Conservation (phyloP, 2,888 invertebrate genomes). For the Drosophila flavopinicola region DNA sequence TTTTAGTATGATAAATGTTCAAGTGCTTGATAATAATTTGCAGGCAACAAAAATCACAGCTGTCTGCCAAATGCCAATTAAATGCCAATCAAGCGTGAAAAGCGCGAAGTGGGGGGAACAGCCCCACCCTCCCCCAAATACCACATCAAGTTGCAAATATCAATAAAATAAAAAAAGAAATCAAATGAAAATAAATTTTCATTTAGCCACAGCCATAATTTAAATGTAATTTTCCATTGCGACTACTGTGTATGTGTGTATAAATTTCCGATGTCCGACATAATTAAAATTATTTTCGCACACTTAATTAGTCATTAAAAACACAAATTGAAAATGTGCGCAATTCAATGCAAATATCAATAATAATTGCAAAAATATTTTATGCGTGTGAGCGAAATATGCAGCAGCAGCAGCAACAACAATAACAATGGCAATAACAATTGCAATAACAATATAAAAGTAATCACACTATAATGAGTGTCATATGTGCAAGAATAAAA, state of each 20-base stretch:
- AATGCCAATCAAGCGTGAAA: conserved; percentile 74
- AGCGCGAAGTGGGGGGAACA: conserved; percentile 64
- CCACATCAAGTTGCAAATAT: conserved; percentile 7
- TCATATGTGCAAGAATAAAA: conserved; percentile 56
- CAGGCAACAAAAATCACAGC: conserved; percentile 40
- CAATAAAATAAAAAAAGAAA: conserved; percentile 15
- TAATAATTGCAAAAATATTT: conserved; percentile 67
- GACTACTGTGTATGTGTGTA: conserved; percentile 51
- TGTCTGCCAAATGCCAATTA: conserved; percentile 68
- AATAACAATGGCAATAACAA: conserved; percentile 46
- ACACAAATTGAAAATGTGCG: conserved; percentile 68
- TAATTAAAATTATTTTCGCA: conserved; percentile 78
- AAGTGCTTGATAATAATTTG: conserved; percentile 29
- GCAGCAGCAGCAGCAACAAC: conserved; percentile 46
- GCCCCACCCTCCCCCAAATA: conserved; percentile 28
- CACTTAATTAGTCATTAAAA: conserved; percentile 82
- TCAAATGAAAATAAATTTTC: conserved; percentile 34
- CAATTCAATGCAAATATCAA: conserved; percentile 58
- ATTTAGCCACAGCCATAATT: conserved; percentile 46
- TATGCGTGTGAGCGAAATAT: conserved; percentile 16
- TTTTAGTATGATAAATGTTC: conserved; percentile 12
- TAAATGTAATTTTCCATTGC: conserved; percentile 44
- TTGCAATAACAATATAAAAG: conserved; percentile 55
- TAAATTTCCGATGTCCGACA: conserved; percentile 49
- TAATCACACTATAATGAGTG: conserved; percentile 64